phyloP scores from a whole-genome alignment of 2,888 invertebrate species.

The Nudaria mundana region DNA sequence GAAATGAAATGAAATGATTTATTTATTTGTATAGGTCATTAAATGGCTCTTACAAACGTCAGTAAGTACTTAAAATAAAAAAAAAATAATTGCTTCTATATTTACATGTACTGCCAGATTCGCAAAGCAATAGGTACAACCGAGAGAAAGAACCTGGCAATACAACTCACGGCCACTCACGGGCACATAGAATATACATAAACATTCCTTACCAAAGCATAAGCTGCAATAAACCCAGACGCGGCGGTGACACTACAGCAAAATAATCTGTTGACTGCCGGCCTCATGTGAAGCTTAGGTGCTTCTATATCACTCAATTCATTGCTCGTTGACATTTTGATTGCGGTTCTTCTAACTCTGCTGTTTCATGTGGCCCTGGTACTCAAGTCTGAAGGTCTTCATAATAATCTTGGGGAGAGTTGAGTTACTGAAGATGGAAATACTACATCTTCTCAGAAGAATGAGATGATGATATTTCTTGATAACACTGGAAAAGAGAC shows the following conservation, averaged over 20 bases:
- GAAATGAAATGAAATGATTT: too few species aligned
- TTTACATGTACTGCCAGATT: too few species aligned
- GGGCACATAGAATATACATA: background rate
- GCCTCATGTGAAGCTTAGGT: slow-evolving; percentile 66
- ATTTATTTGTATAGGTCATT: too few species aligned
- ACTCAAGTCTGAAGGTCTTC: too few species aligned
- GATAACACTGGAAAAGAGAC: slow-evolving; percentile 14
- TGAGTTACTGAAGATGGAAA: slow-evolving; percentile 24
- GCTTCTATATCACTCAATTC: slow-evolving; percentile 60
- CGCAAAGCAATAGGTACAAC: too few species aligned
- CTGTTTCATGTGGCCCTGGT: too few species aligned
- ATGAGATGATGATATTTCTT: slow-evolving; percentile 48
- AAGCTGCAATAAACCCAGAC: slow-evolving; percentile 74
- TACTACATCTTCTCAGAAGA: slow-evolving; percentile 55
- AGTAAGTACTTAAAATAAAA: too few species aligned
- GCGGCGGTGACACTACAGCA: slow-evolving; percentile 78
- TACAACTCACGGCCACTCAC: too few species aligned
- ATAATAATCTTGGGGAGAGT: background rate
- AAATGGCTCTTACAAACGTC: too few species aligned
- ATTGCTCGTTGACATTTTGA: slow-evolving; percentile 63
- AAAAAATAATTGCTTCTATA: too few species aligned
- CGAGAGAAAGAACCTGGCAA: too few species aligned
- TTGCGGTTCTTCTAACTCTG: background rate
- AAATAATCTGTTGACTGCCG: slow-evolving; percentile 70
- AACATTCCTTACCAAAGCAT: slow-evolving; percentile 62